phyloP scores from a whole-genome alignment of 2,888 invertebrate species.

The Zygaena filipendulae region DNA sequence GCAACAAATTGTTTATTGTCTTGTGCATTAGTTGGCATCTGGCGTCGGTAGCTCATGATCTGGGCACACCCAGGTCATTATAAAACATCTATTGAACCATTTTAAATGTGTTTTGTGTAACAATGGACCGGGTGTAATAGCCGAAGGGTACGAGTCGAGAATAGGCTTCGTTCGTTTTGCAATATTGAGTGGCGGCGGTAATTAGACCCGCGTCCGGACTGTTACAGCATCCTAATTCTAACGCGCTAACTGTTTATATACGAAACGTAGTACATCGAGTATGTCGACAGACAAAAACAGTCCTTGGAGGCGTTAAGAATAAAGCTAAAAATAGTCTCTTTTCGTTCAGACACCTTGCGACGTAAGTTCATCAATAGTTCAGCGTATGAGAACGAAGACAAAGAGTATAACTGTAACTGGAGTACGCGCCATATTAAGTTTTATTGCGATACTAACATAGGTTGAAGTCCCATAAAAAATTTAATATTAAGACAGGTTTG shows the following conservation, averaged over 20 bases:
- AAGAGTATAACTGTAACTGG: constrained; percentile 24
- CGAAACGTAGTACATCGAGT: no score
- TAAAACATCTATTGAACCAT: constrained; percentile 33
- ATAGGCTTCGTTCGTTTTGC: constrained; percentile 54
- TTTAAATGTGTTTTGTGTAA: constrained; percentile 47
- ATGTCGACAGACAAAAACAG: no score
- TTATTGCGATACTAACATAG: no score
- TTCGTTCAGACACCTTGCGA: constrained; percentile 16
- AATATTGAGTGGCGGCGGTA: constrained; percentile 58
- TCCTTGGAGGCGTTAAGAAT: neutral
- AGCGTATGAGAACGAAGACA: no score
- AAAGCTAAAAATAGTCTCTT: constrained; percentile 18
- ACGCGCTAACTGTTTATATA: constrained; percentile 25
- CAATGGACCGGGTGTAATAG: constrained; percentile 47
- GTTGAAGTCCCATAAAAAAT: no score
- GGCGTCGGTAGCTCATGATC: constrained; percentile 31
- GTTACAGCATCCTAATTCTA: constrained; percentile 63
- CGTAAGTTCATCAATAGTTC: no score
- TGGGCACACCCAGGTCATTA: constrained; percentile 48
- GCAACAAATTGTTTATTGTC: constrained; percentile 37
- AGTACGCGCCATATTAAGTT: constrained; percentile 20
- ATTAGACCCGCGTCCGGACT: constrained; percentile 57
- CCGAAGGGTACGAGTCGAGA: constrained; percentile 41
- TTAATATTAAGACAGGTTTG: no score
- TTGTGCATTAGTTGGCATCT: constrained; percentile 25